Evolutionary conservation across 2,888 invertebrate species (phyloP).

Genomic region (Tiliacea citrago): DNA sequence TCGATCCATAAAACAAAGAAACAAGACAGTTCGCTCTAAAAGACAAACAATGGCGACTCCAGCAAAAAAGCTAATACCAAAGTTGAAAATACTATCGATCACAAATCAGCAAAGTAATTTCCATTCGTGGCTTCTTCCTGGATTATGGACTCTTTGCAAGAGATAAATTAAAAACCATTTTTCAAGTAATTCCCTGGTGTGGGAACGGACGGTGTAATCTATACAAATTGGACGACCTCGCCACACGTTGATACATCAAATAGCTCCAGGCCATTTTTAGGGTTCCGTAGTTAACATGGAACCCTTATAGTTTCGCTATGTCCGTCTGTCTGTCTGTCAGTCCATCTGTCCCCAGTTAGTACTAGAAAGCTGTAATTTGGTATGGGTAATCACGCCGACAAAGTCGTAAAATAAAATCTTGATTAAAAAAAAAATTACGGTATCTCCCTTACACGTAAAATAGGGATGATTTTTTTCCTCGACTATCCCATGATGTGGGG

Average conservation of each 20-base stretch:
- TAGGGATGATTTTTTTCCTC: too few relatives aligned
- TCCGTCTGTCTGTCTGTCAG: too few relatives aligned
- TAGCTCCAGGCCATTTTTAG: slow-evolving; percentile 64
- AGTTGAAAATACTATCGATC: slow-evolving; percentile 61
- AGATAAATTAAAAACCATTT: slow-evolving; percentile 82
- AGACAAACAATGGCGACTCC: slow-evolving; percentile 52
- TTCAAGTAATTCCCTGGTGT: slow-evolving; percentile 76
- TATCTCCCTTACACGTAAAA: too few relatives aligned
- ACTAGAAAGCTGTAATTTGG: too few relatives aligned
- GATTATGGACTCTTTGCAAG: slow-evolving; percentile 52
- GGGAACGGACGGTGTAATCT: slow-evolving; percentile 74
- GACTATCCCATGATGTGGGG: too few relatives aligned
- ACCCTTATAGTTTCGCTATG: too few relatives aligned
- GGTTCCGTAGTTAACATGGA: too few relatives aligned
- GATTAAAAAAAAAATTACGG: too few relatives aligned
- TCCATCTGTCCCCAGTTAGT: too few relatives aligned
- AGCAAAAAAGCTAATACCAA: slow-evolving; percentile 55
- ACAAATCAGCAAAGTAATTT: slow-evolving; percentile 61
- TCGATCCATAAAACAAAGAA: slow-evolving; percentile 54
- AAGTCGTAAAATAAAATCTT: too few relatives aligned
- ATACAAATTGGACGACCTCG: slow-evolving; percentile 75
- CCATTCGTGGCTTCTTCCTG: slow-evolving; percentile 34
- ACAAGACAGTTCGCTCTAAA: slow-evolving; percentile 47
- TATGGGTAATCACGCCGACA: too few relatives aligned
- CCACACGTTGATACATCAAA: slow-evolving; percentile 73